These are phyloP conservation scores for Penaeus monodon DNA, from an alignment of 2,888 invertebrate species.

Conservation along the genomic window DNA sequence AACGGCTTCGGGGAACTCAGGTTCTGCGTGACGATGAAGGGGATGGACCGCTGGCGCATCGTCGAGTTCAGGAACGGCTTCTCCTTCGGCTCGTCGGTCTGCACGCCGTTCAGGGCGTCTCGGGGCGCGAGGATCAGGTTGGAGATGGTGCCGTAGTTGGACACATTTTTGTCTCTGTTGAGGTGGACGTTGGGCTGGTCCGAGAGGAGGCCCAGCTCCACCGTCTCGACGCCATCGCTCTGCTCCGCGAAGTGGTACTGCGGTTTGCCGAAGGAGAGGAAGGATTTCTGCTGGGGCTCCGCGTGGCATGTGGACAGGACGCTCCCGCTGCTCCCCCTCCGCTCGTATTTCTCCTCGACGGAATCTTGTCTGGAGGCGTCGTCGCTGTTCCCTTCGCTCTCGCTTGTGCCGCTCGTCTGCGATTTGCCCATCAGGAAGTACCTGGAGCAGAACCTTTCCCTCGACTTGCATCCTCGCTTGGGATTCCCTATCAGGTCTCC, in stretches of 20 bases:
- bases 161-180: slow-evolving; percentile 20
- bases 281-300: neutral
- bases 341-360: slow-evolving; percentile 22
- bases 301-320: slow-evolving; percentile 37
- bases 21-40: slow-evolving; percentile 39
- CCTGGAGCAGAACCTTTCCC: slow-evolving; percentile 35
- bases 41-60: slow-evolving; percentile 48
- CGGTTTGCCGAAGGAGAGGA: neutral
- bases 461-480: slow-evolving; percentile 1
- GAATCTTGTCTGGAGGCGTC: slow-evolving; percentile 32
- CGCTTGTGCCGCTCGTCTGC: slow-evolving; percentile 35
- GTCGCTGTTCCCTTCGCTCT: slow-evolving; percentile 42
- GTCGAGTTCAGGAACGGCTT: slow-evolving; percentile 39
- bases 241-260: neutral
- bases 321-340: slow-evolving; percentile 36
- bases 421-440: slow-evolving; percentile 47
- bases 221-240: slow-evolving; percentile 23
- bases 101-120: slow-evolving; percentile 1
- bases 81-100: neutral
- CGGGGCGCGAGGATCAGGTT: neutral
- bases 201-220: slow-evolving; percentile 44
- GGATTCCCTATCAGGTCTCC: slow-evolving; percentile 27
- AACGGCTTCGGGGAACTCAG: neutral
- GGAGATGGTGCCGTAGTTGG: slow-evolving; percentile 37
- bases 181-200: slow-evolving; percentile 44